Base-by-base conservation (phyloP, 2,888 invertebrate genomes). In the Troides helena region DNA sequence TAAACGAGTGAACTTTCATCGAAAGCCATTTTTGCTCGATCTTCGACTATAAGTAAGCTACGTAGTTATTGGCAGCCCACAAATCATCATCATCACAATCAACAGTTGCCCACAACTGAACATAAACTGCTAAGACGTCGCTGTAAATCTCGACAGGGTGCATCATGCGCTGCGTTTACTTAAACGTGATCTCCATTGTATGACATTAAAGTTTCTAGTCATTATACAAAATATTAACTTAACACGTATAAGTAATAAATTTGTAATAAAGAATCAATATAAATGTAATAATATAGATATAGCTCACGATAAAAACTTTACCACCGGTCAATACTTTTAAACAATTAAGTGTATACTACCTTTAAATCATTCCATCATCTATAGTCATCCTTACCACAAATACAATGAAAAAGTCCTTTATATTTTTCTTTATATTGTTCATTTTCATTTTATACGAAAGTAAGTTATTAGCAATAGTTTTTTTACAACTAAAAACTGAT, bases 161-260 rank as follows among this genome's bases (percentile, higher is more conserved):
- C 39, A 39, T 10, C 7, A 1, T 39, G 39, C 10, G 39, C 39
- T 39, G 10, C 39, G 39, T 39, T 39, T 39, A 39, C 7, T 10
- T 39, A 39, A 39, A 39, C 7, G 39, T 39, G 39, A 39, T 39
- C 10, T 39, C 39, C 36, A 36, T 36, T 36, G 6, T 39, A 39
- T 10, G 1, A 7, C 39, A 10, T 39, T 39, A 39, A 30, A 30
- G 30, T 30, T 30, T 30, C 39, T 7, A 7, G 10, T 10, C 10
- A 39, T 10, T 39, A 39, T 39, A 6, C 39, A 39, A 39, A 43
- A 10, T 43, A 46, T 23, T n/a, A 21, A 63, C 36, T 25, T 18
- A 56, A 30, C 64, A 64, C 56, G 64, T 56, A n/a, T 57, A 57
- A 57, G 57, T 17, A 39, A 56, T 64, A 64, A 64, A 36, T 64